phyloP scores from a whole-genome alignment of 2,888 invertebrate genomes.

The Meta bourneti region DNA sequence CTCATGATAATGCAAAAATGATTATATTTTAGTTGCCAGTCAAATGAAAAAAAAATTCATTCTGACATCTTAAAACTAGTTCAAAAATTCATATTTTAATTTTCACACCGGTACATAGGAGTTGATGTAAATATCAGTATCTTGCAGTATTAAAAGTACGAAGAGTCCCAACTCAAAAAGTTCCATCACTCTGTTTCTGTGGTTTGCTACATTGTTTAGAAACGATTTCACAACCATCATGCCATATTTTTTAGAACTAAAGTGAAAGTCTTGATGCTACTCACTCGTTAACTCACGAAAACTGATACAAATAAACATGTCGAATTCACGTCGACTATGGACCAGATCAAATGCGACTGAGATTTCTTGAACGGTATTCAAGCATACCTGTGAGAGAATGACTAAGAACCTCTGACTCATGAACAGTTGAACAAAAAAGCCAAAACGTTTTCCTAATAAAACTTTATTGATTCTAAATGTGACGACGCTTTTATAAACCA shows the following conservation, averaged over 20 bases:
- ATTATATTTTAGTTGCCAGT: no score
- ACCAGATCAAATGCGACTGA: background rate
- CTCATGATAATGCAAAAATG: no score
- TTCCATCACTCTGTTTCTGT: background rate
- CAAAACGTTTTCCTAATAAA: constrained; percentile 71
- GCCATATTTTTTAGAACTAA: background rate
- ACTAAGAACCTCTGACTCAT: background rate
- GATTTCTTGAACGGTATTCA: background rate
- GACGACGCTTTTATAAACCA: constrained; percentile 75
- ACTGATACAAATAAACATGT: background rate
- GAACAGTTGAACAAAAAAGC: constrained; percentile 48
- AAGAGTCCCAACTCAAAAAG: background rate
- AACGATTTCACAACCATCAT: background rate
- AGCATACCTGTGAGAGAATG: no score
- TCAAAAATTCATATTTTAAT: background rate
- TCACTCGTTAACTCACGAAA: background rate
- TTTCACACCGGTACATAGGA: background rate
- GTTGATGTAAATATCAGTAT: constrained; percentile 42
- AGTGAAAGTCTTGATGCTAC: background rate
- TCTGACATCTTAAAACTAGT: no score
- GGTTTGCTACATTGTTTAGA: background rate
- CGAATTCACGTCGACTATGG: background rate
- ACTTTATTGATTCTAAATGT: constrained; percentile 62
- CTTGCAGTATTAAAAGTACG: constrained; percentile 42
- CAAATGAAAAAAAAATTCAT: no score